Evolutionary conservation across 2,888 invertebrate species (phyloP).

Genomic region (Imbricaverruca yamaguchii): DNA sequence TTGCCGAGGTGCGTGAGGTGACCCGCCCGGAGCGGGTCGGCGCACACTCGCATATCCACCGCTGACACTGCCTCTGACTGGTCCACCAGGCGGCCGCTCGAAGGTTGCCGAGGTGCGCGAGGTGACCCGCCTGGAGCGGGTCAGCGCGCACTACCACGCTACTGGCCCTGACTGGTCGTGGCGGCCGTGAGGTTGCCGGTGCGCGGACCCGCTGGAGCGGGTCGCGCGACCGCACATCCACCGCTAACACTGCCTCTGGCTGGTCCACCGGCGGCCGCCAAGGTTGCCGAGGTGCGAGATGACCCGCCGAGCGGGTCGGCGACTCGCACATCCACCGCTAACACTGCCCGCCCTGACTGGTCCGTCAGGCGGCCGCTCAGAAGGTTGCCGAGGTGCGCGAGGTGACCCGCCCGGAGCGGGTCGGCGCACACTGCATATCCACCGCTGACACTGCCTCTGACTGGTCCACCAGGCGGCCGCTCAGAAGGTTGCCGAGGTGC

Average conservation of each 20-base stretch:
- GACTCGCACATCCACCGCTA: not conserved
- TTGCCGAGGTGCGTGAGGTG: conserved; percentile 44
- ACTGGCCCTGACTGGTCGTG: conserved; percentile 91
- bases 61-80: not conserved
- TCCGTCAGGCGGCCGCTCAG: too few species aligned
- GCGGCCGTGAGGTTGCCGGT: too few species aligned
- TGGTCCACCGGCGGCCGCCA: not conserved
- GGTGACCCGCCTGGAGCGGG: conserved; percentile 86
- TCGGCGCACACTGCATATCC: conserved; percentile 46
- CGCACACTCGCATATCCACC: too few species aligned
- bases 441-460: not conserved
- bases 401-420: conserved; percentile 43
- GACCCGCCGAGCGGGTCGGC: conserved; percentile 51
- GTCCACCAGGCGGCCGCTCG: conserved; percentile 23
- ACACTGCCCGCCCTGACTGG: not conserved
- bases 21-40: too few species aligned
- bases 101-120: conserved; percentile 74
- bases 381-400: conserved; percentile 44
- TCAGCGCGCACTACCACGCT: conserved; percentile 98
- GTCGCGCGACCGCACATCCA: too few species aligned
- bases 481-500: too few species aligned
- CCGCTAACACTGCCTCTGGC: not conserved
- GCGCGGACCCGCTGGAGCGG: too few species aligned
- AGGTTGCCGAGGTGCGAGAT: not conserved
- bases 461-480: too few species aligned